These are phyloP conservation scores for Bucco capensis DNA, from an alignment of 2,113 vertebrate genomes.

Conservation along the genomic window DNA sequence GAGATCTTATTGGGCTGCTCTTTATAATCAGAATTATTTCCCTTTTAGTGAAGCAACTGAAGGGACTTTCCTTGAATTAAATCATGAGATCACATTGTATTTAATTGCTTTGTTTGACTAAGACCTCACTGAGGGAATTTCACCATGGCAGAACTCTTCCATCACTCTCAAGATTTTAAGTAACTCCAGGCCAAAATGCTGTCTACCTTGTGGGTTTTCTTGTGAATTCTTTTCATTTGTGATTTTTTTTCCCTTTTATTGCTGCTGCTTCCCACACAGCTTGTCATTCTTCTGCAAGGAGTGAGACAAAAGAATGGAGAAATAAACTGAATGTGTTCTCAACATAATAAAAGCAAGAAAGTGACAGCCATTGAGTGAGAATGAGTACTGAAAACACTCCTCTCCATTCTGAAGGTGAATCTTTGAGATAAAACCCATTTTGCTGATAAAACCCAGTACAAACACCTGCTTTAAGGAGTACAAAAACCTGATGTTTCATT, in stretches of 20 bases:
- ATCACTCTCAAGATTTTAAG: not conserved
- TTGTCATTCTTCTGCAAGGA: not conserved
- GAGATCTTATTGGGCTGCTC: not conserved
- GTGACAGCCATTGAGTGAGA: not conserved
- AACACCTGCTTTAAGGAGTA: not conserved
- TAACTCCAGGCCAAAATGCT: not conserved
- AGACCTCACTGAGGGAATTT: not conserved
- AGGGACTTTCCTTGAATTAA: not conserved
- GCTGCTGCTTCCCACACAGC: not conserved
- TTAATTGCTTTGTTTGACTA: not conserved
- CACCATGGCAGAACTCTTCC: not conserved
- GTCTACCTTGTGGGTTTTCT: not conserved
- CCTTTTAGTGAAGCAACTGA: not conserved
- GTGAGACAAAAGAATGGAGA: not conserved
- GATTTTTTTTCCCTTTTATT: not conserved
- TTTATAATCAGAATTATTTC: not conserved
- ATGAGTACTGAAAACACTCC: not conserved
- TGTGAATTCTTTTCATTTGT: not conserved
- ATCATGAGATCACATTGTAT: fast-evolving
- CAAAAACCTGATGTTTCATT: not conserved
- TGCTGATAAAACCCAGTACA: not conserved
- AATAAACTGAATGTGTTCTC: not conserved
- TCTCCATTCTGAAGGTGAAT: not conserved
- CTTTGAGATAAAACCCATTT: not conserved
- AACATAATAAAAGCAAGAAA: not conserved